Evolutionary conservation across 2,797 vertebrate species (phyloP), one percentile per base, ranked within the genome.

Genomic region (Rhynchonycteris naso): DNA sequence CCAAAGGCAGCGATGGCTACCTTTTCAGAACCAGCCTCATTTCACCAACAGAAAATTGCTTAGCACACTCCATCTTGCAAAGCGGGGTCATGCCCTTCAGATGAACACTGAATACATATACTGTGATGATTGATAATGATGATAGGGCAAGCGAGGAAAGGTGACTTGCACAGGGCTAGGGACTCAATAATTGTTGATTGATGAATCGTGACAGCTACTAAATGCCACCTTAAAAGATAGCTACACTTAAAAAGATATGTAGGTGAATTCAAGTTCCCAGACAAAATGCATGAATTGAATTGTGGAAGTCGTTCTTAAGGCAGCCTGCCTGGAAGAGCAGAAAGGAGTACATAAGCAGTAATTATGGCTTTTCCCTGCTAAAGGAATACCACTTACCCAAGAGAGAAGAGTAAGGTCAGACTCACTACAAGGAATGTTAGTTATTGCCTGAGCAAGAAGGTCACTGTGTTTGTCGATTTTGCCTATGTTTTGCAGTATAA

Each of bases 171-270:
- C 15, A 8, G 12, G 58, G 66, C 80, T 50, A 61, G 68, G 43
- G 58, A 19, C 81, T 93, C 54, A 33, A 28, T 86, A 92, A 94
- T 35, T 90, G 38, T 59, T 82, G 47, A 68, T 3, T 56, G 65
- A 86, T 58, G 56, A 88, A 83, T 47, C 30, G 4, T 21, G n/a
- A 71, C 28, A 79, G 16, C 38, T 79, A 35, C 54, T 90, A 82
- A 82, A 58, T 16, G 76, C 33, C 30, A 82, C 81, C 21, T 54
- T 91, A 80, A 91, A 84, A 91, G 92, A 84, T 2, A 85, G 54
- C 66, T 61, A 26, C 35, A 43, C 63, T 72, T 83, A 65, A 86
- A 93, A 87, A 75, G 63, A 87, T 72, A 69, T 0, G 4, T 59
- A 65, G 58, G 18, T 69, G 93, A 80, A 82, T 74, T 58, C 33